A percentile compares a stretch with the other conserved stretches of the same genome.
Evolutionary conservation across 2,888 invertebrate species (phyloP).

Genomic region (Plagodis dolabraria): DNA sequence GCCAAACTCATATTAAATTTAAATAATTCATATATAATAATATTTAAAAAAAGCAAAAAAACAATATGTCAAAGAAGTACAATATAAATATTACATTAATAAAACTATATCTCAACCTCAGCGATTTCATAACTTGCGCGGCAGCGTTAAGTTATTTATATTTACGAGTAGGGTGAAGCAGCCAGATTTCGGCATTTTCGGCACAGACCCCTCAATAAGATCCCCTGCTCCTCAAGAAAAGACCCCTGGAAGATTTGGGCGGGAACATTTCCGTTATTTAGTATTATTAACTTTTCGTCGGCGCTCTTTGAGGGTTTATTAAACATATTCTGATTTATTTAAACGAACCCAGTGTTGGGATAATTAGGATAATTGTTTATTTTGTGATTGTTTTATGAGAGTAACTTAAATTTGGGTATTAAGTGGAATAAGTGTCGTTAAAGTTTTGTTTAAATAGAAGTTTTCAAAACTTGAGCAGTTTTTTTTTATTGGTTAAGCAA

Average conservation of each 20-base stretch:
- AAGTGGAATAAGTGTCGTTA: too few species aligned
- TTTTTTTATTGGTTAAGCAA: too few species aligned
- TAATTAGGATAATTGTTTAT: slow-evolving; percentile 25
- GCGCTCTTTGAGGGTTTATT: slow-evolving; percentile 16
- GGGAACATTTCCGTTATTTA: slow-evolving; percentile 47
- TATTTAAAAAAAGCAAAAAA: too few species aligned
- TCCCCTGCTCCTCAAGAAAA: slow-evolving; percentile 17
- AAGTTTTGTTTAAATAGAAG: too few species aligned
- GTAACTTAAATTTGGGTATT: neutral
- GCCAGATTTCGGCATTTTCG: slow-evolving; percentile 14
- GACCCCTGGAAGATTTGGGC: slow-evolving; percentile 49
- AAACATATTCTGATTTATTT: slow-evolving; percentile 22
- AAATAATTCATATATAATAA: too few species aligned
- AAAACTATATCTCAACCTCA: too few species aligned
- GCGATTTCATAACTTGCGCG: slow-evolving; percentile 11
- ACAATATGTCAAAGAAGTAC: too few species aligned
- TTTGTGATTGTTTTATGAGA: neutral
- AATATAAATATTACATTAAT: too few species aligned
- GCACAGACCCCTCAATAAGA: slow-evolving; percentile 7
- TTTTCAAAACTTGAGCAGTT: too few species aligned
- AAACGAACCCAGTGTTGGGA: slow-evolving; percentile 32
- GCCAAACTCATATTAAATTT: too few species aligned
- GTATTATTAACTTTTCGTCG: slow-evolving; percentile 49
- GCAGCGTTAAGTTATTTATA: slow-evolving; percentile 18
- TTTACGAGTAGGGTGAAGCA: slow-evolving; percentile 14